phyloP scores from a whole-genome alignment of 2,888 invertebrate species.

The Cryptocephalus primarius region DNA sequence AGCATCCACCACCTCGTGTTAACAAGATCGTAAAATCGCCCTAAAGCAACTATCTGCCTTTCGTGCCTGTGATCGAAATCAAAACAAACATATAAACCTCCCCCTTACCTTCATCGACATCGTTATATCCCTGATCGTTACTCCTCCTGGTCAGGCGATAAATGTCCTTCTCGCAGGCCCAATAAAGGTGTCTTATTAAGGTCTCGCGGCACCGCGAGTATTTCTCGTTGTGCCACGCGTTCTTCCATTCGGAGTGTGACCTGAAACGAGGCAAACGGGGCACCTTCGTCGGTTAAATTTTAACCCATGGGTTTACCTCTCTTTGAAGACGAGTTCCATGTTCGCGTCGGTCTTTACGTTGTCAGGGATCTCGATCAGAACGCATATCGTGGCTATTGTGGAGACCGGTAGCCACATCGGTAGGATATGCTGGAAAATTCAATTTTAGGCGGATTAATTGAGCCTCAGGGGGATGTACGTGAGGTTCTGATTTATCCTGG shows the following conservation, averaged over 20 bases:
- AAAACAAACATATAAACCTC: no score
- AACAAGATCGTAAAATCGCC: no score
- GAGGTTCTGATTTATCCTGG: no score
- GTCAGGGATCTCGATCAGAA: conserved; percentile 28
- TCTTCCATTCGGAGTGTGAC: conserved; percentile 47
- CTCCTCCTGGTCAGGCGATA: conserved; percentile 43
- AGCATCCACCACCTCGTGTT: no score
- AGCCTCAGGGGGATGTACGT: no score
- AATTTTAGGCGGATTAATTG: conserved; percentile 1
- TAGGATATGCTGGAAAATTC: not conserved
- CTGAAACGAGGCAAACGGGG: conserved; percentile 23
- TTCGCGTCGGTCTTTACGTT: conserved; percentile 32
- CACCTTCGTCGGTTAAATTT: not conserved
- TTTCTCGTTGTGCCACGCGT: conserved; percentile 47
- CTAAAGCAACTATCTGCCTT: no score
- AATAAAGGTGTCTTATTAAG: conserved; percentile 44
- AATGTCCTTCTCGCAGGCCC: conserved; percentile 54
- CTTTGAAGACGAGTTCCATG: conserved; percentile 38
- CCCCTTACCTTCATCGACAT: conserved; percentile 1
- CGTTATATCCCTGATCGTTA: conserved; percentile 4
- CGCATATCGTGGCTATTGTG: conserved; percentile 29
- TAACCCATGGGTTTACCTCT: conserved; percentile 30
- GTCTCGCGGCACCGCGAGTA: conserved; percentile 47
- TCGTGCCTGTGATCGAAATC: no score
- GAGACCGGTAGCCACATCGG: conserved; percentile 25